Evolutionary conservation across 2,113 vertebrate species (phyloP).

Genomic region (Picathartes gymnocephalus): DNA sequence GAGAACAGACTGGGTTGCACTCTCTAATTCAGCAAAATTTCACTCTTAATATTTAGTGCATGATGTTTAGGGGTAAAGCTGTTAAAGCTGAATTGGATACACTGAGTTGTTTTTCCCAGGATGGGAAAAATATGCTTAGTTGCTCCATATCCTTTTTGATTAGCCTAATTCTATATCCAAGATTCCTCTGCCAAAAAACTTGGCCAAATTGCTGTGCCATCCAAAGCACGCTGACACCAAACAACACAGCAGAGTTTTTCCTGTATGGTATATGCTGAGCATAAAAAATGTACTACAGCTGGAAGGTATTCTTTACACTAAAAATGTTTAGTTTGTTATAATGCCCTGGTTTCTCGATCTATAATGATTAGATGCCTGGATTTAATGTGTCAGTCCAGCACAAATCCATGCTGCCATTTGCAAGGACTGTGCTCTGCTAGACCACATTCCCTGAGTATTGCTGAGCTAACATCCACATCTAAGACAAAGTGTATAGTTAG

Average conservation of each 20-base stretch:
- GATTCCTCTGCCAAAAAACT: neutral
- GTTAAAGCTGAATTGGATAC: slow-evolving; percentile 23
- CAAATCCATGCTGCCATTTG: neutral
- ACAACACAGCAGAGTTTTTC: neutral
- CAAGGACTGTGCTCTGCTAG: neutral
- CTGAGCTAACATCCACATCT: neutral
- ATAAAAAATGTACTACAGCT: neutral
- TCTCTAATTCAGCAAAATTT: slow-evolving; percentile 27
- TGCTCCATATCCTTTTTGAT: neutral
- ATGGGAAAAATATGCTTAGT: neutral
- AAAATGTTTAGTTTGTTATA: neutral
- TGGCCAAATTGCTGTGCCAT: neutral
- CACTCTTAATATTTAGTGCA: neutral
- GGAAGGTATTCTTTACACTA: neutral
- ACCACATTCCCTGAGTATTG: neutral
- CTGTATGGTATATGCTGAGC: neutral
- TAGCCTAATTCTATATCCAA: neutral
- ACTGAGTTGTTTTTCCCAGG: neutral
- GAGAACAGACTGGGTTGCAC: neutral
- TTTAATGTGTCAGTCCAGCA: neutral
- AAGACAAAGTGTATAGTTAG: neutral
- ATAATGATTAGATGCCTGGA: neutral
- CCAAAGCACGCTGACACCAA: neutral
- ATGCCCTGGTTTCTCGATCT: neutral
- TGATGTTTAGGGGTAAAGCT: slow-evolving; percentile 11